These are phyloP conservation scores for Distichodus sexfasciatus DNA, from an alignment of 2,797 vertebrate genomes.

Conservation along the genomic window DNA sequence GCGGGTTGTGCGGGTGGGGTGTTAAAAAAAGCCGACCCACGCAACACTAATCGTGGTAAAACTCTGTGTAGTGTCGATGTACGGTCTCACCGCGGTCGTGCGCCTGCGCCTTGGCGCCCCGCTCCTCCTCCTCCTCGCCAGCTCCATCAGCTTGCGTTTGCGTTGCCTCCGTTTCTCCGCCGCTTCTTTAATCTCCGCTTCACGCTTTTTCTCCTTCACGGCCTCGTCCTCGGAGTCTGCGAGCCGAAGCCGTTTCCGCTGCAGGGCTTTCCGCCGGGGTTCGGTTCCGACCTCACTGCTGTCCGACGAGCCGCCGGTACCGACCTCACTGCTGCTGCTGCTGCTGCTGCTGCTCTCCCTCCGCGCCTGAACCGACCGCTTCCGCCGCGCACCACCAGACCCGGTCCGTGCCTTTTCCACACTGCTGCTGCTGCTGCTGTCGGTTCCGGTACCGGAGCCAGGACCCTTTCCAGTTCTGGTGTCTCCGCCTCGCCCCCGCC, in stretches of 20 bases:
- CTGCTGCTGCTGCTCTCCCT: slow-evolving; percentile 21
- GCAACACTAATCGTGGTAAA: no score
- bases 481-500: background rate
- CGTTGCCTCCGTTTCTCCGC: slow-evolving; percentile 43
- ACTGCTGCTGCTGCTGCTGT: background rate
- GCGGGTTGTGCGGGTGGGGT: no score
- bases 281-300: slow-evolving; percentile 44
- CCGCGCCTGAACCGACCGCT: slow-evolving; percentile 1
- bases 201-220: slow-evolving; percentile 28
- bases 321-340: slow-evolving; percentile 19
- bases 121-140: slow-evolving; percentile 39
- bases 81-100: slow-evolving; percentile 33
- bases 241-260: slow-evolving; percentile 39
- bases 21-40: no score
- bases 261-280: slow-evolving; percentile 34
- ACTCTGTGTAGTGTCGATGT: no score
- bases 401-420: slow-evolving; percentile 16
- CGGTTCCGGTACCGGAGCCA: background rate
- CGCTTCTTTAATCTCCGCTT: slow-evolving; percentile 29
- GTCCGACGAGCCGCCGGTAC: slow-evolving; percentile 30
- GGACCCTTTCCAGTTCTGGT: no score
- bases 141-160: slow-evolving; percentile 48
- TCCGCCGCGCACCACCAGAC: slow-evolving; percentile 20
- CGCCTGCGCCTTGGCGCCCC: slow-evolving; percentile 36
- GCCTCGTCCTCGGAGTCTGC: slow-evolving; percentile 48